Base-by-base conservation (phyloP, 37 sponge, comb jelly and placozoan species). In the Axinella damicornis region DNA sequence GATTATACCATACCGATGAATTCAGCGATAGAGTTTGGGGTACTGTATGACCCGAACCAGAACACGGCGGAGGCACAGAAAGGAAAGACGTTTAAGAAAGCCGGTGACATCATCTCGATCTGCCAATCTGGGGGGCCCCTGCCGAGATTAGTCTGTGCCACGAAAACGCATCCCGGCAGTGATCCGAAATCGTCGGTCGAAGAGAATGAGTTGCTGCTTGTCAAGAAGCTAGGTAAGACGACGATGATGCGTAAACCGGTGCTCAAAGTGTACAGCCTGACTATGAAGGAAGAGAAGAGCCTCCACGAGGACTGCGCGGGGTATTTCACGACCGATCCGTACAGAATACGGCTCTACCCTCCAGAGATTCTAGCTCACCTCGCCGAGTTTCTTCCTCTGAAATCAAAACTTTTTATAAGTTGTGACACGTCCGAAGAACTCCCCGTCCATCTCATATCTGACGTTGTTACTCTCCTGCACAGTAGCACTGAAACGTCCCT, bases 11-110 rank as follows among this genome's bases (percentile, higher is more conserved):
- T 88, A 0, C 88, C 88, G 0, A 53, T 81, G 53, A 81, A 81
- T 82, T 88, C 82, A 19, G 37, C 82, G 30, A 38, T 76, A n/a
- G 33, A 88, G 70, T 81, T 88, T 56, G 82, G 88, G 24, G 5
- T 88, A 13, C 67, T 88, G 66, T 81, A 81, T 68, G 53, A 74
- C 27, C 68, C 76, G 0, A 53, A 28, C 19, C 4, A 25, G 62
- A 25, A 62, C 4, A 66, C 37, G 6, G 28, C 6, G 2, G 61
- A 30, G 1, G 38, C 20, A 31, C 6, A 78, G 20, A 27, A 25
- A 5, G 62, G 62, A 24, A 35, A 36, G 19, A 39, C 33, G 22
- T 83, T 83, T 28, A 59, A 70, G 40, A 56, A 46, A 1, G 74
- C 73, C 2, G 65, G 41, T 6, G 73, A 83, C 28, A 52, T 83